Conservation (phyloP, 2,113 vertebrate species). For the Agapornis roseicollis region DNA sequence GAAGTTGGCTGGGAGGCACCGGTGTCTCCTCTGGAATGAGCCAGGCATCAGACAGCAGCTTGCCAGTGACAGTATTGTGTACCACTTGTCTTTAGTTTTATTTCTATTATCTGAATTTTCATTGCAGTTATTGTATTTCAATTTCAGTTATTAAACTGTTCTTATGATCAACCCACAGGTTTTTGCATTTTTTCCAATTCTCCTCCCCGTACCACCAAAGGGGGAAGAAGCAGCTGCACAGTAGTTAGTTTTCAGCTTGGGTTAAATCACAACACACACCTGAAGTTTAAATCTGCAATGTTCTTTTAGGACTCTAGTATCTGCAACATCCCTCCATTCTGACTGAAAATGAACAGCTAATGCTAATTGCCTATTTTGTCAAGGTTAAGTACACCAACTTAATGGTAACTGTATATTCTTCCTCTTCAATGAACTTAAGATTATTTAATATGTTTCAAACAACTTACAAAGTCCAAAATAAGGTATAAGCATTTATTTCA, state of each 20-base stretch:
- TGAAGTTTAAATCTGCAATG: background rate
- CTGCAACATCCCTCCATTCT: background rate
- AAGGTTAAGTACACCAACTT: background rate
- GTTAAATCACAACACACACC: background rate
- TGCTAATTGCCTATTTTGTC: background rate
- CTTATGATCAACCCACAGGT: background rate
- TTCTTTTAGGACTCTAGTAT: background rate
- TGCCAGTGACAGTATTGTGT: background rate
- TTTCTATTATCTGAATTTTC: background rate
- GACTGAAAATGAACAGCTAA: background rate
- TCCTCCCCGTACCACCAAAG: background rate
- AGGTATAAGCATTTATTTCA: background rate
- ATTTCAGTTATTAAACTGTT: background rate
- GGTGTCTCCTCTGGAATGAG: background rate
- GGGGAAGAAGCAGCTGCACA: background rate
- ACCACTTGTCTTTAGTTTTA: background rate
- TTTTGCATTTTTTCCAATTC: background rate
- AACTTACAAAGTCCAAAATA: background rate
- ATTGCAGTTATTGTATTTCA: background rate
- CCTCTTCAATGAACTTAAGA: background rate
- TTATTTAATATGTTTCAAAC: background rate
- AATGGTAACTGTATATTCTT: background rate
- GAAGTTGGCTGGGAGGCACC: background rate
- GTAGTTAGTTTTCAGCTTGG: background rate
- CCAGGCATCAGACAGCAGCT: background rate